A percentile compares a stretch with the other conserved stretches of the same genome.
phyloP scores from a whole-genome alignment of 1,140 invertebrate species.

The Rhizoglyphus robini region DNA sequence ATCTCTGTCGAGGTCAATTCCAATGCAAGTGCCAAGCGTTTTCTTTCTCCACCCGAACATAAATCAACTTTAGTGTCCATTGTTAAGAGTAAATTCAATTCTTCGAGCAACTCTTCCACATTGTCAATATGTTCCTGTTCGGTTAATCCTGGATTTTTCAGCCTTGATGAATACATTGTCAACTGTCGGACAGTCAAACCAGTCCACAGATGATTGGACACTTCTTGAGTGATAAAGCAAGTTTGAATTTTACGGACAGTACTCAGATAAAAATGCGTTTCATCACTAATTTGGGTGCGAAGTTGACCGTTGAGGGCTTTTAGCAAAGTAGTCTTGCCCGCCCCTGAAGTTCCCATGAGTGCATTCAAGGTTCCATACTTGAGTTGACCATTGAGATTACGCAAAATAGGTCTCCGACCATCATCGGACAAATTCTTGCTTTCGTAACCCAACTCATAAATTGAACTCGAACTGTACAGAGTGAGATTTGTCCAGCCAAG shows the following conservation, averaged over 20 bases:
- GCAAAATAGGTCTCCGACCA: neutral
- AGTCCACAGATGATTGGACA: neutral
- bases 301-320: neutral
- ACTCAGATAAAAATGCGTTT: neutral
- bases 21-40: constrained; percentile 78
- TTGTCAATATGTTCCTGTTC: neutral
- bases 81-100: neutral
- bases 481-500: no score
- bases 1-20: constrained; percentile 55
- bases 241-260: neutral
- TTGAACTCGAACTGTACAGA: no score
- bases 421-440: neutral
- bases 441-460: no score
- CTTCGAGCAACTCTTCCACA: neutral
- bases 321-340: neutral
- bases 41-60: constrained; percentile 63
- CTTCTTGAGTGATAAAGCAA: neutral
- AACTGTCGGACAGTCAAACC: neutral
- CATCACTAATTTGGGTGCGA: neutral
- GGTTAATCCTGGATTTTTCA: neutral
- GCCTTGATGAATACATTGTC: neutral
- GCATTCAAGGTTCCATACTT: neutral
- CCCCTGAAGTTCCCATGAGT: neutral
- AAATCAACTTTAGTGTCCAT: neutral
- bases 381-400: neutral